Evolutionary conservation across 2,113 vertebrate genomes (phyloP).

Genomic region (Scophthalmus maximus): DNA sequence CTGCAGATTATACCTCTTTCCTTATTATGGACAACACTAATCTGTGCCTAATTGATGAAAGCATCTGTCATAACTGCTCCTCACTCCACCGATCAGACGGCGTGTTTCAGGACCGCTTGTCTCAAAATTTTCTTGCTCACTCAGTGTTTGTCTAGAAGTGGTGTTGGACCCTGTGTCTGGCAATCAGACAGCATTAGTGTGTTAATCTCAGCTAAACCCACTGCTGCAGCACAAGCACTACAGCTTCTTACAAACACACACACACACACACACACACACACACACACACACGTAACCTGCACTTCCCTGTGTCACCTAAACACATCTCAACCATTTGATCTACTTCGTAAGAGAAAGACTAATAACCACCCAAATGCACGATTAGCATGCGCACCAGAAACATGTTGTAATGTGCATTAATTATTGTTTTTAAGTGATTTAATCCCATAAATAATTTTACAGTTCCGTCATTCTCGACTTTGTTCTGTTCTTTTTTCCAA

Average conservation of each 20-base stretch:
- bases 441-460: too few species aligned
- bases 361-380: not conserved
- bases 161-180: conserved; percentile 10
- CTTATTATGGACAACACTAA: not conserved
- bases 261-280: not conserved
- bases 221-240: not conserved
- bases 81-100: not conserved
- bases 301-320: not conserved
- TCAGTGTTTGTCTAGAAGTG: conserved; percentile 3
- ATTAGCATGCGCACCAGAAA: not conserved
- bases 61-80: not conserved
- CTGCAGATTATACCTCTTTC: not conserved
- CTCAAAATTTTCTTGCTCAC: not conserved
- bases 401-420: not conserved
- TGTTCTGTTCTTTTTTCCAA: too few species aligned
- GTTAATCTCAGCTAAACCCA: conserved; percentile 35
- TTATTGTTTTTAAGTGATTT: too few species aligned
- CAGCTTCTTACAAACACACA: not conserved
- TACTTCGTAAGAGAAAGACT: not conserved
- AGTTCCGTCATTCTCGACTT: too few species aligned
- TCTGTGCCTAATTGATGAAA: not conserved
- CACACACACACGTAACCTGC: not conserved
- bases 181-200: conserved; percentile 8
- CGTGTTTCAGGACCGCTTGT: not conserved
- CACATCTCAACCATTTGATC: not conserved